Conservation (phyloP, 2,888 invertebrate genomes). For the Melolontha melolontha region DNA sequence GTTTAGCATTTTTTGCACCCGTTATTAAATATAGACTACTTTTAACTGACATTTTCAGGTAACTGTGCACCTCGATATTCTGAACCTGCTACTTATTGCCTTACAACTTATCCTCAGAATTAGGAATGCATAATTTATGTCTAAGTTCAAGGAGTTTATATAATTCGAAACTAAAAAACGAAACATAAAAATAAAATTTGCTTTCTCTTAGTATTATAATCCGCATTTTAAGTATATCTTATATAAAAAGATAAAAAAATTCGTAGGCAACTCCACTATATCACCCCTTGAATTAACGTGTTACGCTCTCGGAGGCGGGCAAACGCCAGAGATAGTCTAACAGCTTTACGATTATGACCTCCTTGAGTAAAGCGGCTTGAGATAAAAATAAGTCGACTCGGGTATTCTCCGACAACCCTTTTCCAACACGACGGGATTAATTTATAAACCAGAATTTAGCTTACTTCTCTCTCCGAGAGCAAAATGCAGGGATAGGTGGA, state of each 20-base stretch:
- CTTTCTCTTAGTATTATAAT: too few species aligned
- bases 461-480: slow-evolving; percentile 1
- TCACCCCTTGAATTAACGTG: slow-evolving; percentile 31
- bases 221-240: background rate
- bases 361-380: slow-evolving; percentile 32
- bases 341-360: slow-evolving; percentile 38
- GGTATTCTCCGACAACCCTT: slow-evolving; percentile 32
- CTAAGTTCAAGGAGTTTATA: too few species aligned
- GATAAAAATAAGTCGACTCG: slow-evolving; percentile 37
- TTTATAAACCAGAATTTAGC: slow-evolving; percentile 34
- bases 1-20: too few species aligned
- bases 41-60: too few species aligned
- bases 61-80: too few species aligned
- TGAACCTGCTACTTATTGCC: too few species aligned
- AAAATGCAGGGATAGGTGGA: slow-evolving; percentile 7
- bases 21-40: too few species aligned
- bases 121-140: too few species aligned
- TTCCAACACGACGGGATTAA: slow-evolving; percentile 30
- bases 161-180: too few species aligned
- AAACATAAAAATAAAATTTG: too few species aligned
- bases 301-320: slow-evolving; percentile 19
- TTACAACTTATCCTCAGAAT: too few species aligned
- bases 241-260: slow-evolving; percentile 15
- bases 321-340: slow-evolving; percentile 29
- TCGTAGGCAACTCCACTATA: slow-evolving; percentile 20